These are phyloP conservation scores for Eueides isabella DNA, from an alignment of 1,140 invertebrate genomes.

Conservation along the genomic window DNA sequence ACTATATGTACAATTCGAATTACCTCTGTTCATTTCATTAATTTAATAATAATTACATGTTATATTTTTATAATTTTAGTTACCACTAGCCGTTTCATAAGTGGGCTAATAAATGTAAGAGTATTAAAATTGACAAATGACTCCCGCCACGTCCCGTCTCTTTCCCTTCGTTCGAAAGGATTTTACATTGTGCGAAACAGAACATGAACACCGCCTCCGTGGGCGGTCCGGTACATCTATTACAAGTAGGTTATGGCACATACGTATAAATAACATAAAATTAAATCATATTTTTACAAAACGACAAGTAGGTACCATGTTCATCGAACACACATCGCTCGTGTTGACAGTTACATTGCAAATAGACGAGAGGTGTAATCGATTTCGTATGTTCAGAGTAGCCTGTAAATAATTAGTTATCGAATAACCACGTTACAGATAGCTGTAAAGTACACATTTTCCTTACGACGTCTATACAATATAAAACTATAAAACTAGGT, in stretches of 20 bases:
- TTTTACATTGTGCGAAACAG: slow-evolving; percentile 48
- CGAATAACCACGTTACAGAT: slow-evolving; percentile 44
- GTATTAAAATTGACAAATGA: slow-evolving; percentile 32
- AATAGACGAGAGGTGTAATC: slow-evolving; percentile 20
- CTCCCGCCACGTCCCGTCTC: slow-evolving; percentile 27
- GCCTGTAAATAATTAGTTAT: slow-evolving; percentile 38
- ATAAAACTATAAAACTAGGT: slow-evolving; percentile 74
- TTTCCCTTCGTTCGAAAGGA: slow-evolving; percentile 29
- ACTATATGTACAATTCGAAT: slow-evolving; percentile 5
- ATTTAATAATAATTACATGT: slow-evolving; percentile 2
- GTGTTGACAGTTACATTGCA: slow-evolving; percentile 9
- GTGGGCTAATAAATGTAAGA: slow-evolving; percentile 13
- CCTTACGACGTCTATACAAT: slow-evolving; percentile 61
- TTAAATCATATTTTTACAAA: slow-evolving; percentile 66
- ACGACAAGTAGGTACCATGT: slow-evolving; percentile 49
- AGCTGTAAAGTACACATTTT: slow-evolving; percentile 51
- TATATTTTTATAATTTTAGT: neutral
- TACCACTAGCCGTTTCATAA: slow-evolving; percentile 6
- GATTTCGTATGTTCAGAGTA: slow-evolving; percentile 25
- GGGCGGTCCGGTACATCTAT: slow-evolving; percentile 57
- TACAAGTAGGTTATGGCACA: slow-evolving; percentile 72
- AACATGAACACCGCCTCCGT: slow-evolving; percentile 47
- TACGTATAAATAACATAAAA: slow-evolving; percentile 70
- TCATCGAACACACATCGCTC: slow-evolving; percentile 46
- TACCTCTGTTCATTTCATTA: slow-evolving; percentile 2